These are phyloP conservation scores for Musca domestica DNA, from an alignment of 1,140 invertebrate species.

Conservation along the genomic window DNA sequence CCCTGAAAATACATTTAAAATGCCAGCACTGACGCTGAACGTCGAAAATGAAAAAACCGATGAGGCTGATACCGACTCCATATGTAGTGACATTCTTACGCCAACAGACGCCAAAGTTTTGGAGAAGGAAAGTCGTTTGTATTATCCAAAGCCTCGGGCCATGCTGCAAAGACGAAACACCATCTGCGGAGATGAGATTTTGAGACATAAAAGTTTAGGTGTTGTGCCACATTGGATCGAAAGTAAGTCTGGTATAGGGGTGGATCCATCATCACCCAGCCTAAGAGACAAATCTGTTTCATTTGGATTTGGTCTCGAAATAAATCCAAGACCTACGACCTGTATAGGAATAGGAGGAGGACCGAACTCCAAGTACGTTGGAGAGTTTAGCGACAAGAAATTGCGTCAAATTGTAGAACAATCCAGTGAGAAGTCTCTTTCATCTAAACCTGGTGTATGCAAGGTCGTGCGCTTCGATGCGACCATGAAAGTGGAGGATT, in stretches of 20 bases:
- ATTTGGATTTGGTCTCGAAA: slow-evolving; percentile 69
- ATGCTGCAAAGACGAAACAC: slow-evolving; percentile 79
- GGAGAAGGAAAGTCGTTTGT: slow-evolving; percentile 58
- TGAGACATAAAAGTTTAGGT: slow-evolving; percentile 35
- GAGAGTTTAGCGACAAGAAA: slow-evolving; percentile 35
- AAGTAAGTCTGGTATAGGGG: slow-evolving; percentile 37
- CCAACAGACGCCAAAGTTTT: slow-evolving; percentile 43
- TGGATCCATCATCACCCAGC: slow-evolving; percentile 53
- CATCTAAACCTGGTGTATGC: slow-evolving; percentile 49
- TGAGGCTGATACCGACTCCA: slow-evolving; percentile 50
- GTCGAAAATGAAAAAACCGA: slow-evolving; percentile 35
- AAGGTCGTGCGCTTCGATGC: slow-evolving; percentile 52
- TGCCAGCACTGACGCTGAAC: slow-evolving; percentile 53
- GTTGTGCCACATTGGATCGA: slow-evolving; percentile 44
- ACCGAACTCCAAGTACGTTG: slow-evolving; percentile 21
- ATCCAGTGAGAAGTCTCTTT: slow-evolving; percentile 32
- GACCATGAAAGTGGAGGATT: slow-evolving; percentile 49
- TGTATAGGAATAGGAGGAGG: slow-evolving; percentile 58
- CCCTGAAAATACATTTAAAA: slow-evolving; percentile 59
- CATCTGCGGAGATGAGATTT: slow-evolving; percentile 67
- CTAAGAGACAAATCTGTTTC: slow-evolving; percentile 67
- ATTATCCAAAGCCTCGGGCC: slow-evolving; percentile 72
- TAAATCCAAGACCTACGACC: slow-evolving; percentile 65
- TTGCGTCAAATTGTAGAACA: slow-evolving; percentile 21
- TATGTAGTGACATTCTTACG: slow-evolving; percentile 51